Percentiles rank a stretch among this genome's conserved stretches.
Evolutionary conservation across 2,113 vertebrate species (phyloP).

Genomic region (Carassius auratus): DNA sequence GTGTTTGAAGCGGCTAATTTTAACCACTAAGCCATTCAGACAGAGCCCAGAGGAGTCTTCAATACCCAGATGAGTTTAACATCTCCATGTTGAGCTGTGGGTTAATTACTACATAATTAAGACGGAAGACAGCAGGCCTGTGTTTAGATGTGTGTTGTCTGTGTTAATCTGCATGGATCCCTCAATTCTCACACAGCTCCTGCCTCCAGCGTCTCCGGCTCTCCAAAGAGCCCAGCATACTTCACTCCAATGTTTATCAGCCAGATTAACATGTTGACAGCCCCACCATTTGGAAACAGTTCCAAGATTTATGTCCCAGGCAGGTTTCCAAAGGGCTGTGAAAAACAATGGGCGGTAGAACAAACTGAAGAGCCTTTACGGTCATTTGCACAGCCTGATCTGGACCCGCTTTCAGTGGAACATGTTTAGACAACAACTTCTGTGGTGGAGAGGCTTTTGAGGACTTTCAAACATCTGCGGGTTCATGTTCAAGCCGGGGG

Average conservation of each 20-base stretch:
- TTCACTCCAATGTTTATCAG: constrained; percentile 51
- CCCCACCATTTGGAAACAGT: constrained; percentile 51
- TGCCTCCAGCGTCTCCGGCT: constrained; percentile 16
- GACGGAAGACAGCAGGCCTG: constrained; percentile 12
- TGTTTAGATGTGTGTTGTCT: constrained; percentile 24
- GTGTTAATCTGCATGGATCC: constrained; percentile 33
- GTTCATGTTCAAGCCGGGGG: background rate
- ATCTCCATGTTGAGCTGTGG: background rate
- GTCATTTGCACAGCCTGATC: constrained; percentile 20
- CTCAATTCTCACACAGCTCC: constrained; percentile 6
- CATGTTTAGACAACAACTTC: constrained; percentile 43
- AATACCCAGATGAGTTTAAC: background rate
- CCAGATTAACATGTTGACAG: constrained; percentile 53
- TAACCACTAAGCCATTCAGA: background rate
- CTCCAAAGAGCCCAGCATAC: constrained; percentile 34
- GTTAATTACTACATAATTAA: constrained; percentile 44
- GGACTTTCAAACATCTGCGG: background rate
- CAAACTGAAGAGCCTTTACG: constrained; percentile 5
- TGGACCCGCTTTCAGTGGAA: background rate
- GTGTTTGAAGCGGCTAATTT: background rate
- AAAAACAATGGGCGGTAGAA: constrained; percentile 37
- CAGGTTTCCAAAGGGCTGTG: constrained; percentile 42
- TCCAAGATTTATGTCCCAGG: constrained; percentile 45
- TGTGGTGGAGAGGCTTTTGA: constrained; percentile 21
- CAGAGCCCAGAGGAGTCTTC: constrained; percentile 5